phyloP scores from a whole-genome alignment of 2,888 invertebrate genomes.

The Lomographa bimaculata region DNA sequence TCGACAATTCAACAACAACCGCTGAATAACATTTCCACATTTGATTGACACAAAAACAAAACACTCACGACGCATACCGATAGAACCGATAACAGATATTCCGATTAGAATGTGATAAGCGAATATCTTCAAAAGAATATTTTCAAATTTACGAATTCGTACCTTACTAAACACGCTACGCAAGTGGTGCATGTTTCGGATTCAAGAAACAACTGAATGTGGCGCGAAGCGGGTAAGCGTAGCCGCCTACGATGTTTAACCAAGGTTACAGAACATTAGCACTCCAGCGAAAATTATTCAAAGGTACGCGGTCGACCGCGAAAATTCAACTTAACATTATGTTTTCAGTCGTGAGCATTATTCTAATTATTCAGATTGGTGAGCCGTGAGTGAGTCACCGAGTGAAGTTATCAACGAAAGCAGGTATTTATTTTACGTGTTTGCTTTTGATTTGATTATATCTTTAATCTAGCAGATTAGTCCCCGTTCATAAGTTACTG shows the following conservation, averaged over 20 bases:
- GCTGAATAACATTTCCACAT: no score
- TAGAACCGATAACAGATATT: neutral
- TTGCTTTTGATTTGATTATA: no score
- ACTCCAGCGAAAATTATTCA: conserved; percentile 50
- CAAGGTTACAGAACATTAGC: conserved; percentile 37
- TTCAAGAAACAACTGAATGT: conserved; percentile 51
- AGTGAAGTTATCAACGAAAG: no score
- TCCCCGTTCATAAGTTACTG: no score
- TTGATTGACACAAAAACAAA: conserved; percentile 6
- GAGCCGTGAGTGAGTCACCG: neutral
- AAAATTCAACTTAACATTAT: conserved; percentile 38
- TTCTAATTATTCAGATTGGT: conserved; percentile 21
- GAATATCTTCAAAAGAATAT: conserved; percentile 11
- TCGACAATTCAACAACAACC: no score
- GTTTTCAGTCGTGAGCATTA: conserved; percentile 23
- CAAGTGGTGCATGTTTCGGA: conserved; percentile 74
- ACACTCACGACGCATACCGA: conserved; percentile 1
- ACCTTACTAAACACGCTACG: conserved; percentile 75
- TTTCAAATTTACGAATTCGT: conserved; percentile 27
- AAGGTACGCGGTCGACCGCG: conserved; percentile 48
- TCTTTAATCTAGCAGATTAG: no score
- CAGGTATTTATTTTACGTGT: no score
- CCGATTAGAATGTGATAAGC: conserved; percentile 24
- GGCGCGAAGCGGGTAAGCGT: conserved; percentile 8
- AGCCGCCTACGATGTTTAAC: conserved; percentile 30